Evolutionary conservation across 23 tunicate genomes (phyloP).

Genomic region (Botrylloides violaceus): DNA sequence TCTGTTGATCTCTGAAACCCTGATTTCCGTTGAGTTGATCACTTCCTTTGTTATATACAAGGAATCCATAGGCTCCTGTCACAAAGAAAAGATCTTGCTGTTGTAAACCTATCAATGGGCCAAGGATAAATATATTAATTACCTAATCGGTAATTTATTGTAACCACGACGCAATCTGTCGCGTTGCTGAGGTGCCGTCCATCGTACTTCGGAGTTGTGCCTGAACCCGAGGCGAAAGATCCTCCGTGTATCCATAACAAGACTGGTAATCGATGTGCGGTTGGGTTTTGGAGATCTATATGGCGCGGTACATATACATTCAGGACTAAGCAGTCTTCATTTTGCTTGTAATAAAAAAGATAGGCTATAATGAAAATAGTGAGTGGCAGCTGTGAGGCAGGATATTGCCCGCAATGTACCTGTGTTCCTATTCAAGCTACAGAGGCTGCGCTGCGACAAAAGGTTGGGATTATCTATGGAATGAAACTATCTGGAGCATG

Average conservation of each 20-base stretch:
- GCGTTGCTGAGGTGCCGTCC: conserved; percentile 65
- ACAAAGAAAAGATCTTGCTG: too few species aligned
- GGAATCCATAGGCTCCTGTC: conserved; percentile 45
- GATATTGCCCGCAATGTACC: too few species aligned
- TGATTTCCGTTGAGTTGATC: conserved; percentile 23
- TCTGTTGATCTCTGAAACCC: conserved; percentile 49
- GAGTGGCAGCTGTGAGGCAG: too few species aligned
- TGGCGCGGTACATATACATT: conserved; percentile 58
- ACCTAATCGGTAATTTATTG: conserved; percentile 89
- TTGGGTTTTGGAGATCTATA: conserved; percentile 41
- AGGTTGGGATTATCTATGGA: too few species aligned
- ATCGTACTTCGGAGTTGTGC: conserved; percentile 42
- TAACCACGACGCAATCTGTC: conserved; percentile 60
- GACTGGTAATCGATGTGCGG: conserved; percentile 70
- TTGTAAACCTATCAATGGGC: neutral
- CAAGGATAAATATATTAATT: neutral
- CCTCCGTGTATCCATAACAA: conserved; percentile 93
- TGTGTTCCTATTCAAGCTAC: too few species aligned
- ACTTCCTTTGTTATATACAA: conserved; percentile 21
- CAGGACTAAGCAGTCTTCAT: conserved; percentile 74
- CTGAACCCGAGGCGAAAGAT: conserved; percentile 55
- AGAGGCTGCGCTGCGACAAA: too few species aligned
- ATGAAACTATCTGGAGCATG: too few species aligned
- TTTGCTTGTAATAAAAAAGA: conserved; percentile 34
- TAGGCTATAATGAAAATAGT: too few species aligned